A percentile compares a stretch with the other conserved stretches of the same genome.
phyloP scores from a whole-genome alignment of 2,113 vertebrate species.

The Chaetorhynchus papuensis region DNA sequence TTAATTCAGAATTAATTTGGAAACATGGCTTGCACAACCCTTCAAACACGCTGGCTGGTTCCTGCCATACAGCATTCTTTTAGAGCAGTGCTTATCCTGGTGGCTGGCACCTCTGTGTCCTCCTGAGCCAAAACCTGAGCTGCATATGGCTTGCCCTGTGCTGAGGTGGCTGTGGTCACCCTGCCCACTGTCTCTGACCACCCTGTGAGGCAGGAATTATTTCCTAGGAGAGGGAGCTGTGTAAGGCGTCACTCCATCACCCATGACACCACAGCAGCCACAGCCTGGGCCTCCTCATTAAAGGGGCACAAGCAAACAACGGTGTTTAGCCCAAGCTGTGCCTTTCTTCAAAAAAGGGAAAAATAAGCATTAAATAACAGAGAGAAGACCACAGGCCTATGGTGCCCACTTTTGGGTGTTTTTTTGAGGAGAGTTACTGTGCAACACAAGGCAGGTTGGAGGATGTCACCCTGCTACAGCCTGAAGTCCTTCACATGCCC shows the following conservation, averaged over 20 bases:
- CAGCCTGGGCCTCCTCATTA: background rate
- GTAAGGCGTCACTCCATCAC: background rate
- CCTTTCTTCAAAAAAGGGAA: background rate
- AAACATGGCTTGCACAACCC: background rate
- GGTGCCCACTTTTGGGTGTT: background rate
- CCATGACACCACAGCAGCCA: rapidly evolving
- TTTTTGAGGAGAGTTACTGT: background rate
- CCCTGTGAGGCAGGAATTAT: background rate
- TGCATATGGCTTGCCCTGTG: rapidly evolving
- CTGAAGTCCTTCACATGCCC: background rate
- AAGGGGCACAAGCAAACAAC: background rate
- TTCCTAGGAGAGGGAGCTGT: background rate
- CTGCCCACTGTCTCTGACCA: background rate
- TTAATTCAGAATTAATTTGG: background rate
- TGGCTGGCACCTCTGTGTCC: background rate
- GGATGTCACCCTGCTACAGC: background rate
- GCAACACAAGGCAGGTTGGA: rapidly evolving
- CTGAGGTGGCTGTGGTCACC: background rate
- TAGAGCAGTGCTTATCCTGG: background rate
- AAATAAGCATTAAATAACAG: rapidly evolving
- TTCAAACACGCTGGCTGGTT: background rate
- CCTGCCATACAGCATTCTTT: background rate
- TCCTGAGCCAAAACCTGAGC: background rate
- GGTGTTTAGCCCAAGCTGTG: background rate
- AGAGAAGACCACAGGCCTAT: background rate